These are phyloP conservation scores for Dysidea cf. avara DNA, from an alignment of 37 sponge, comb jelly and placozoan genomes.

Conservation along the genomic window DNA sequence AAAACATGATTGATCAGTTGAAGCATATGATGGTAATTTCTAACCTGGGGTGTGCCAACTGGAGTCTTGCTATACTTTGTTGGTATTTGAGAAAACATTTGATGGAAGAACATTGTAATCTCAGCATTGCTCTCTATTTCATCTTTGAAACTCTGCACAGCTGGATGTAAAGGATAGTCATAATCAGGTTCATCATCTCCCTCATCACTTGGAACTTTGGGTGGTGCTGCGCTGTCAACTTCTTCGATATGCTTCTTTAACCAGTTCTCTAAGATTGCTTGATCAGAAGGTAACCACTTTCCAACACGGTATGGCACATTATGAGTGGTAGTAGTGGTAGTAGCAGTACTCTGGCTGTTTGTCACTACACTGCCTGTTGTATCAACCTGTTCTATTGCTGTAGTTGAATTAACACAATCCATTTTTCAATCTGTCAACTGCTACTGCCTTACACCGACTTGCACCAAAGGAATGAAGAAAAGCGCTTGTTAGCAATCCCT, in stretches of 20 bases:
- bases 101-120: constrained; percentile 17
- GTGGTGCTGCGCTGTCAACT: constrained; percentile 8
- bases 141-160: constrained; percentile 9
- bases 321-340: too few species aligned
- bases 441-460: too few species aligned
- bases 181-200: background rate
- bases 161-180: background rate
- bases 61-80: constrained; percentile 1
- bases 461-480: too few species aligned
- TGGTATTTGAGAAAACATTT: constrained; percentile 30
- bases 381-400: too few species aligned
- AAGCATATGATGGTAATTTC: constrained; percentile 17
- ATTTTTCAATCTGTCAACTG: too few species aligned
- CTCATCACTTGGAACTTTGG: background rate
- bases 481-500: too few species aligned
- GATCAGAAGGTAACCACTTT: constrained; percentile 38
- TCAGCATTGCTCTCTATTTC: constrained; percentile 15
- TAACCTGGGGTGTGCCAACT: constrained; percentile 30
- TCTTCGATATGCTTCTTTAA: constrained; percentile 28
- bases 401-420: too few species aligned
- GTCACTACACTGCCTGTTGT: too few species aligned
- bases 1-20: constrained; percentile 30
- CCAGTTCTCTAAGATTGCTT: constrained; percentile 22
- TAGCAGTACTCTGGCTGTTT: too few species aligned
- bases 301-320: constrained; percentile 36